These are phyloP conservation scores for Eupeodes corollae DNA, from an alignment of 1,140 invertebrate genomes.

Conservation along the genomic window DNA sequence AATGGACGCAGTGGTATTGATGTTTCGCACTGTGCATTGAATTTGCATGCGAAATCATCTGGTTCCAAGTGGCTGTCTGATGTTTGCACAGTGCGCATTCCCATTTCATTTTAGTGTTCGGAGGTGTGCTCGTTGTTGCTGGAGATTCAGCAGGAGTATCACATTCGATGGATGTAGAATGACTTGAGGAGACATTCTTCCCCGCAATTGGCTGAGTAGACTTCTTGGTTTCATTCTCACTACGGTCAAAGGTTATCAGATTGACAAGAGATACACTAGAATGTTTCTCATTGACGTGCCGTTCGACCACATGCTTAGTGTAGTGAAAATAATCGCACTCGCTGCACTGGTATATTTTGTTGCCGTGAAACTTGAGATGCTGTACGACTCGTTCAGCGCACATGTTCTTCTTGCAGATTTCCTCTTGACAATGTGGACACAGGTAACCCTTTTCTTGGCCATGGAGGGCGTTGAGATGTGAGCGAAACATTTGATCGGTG, in stretches of 20 bases:
- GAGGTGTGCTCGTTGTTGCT: background rate
- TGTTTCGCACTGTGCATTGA: conserved; percentile 24
- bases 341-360: conserved; percentile 55
- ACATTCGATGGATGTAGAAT: background rate
- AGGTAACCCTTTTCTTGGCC: conserved; percentile 46
- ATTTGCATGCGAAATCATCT: conserved; percentile 3
- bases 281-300: conserved; percentile 53
- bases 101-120: conserved; percentile 18
- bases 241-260: conserved; percentile 13
- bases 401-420: conserved; percentile 28
- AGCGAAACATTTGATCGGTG: conserved; percentile 56
- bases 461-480: conserved; percentile 61
- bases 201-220: background rate
- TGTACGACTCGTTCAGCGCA: conserved; percentile 47
- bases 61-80: background rate
- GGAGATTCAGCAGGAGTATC: background rate
- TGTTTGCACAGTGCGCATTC: conserved; percentile 3
- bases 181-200: background rate
- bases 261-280: conserved; percentile 47
- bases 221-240: conserved; percentile 3
- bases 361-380: conserved; percentile 65
- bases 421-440: conserved; percentile 55
- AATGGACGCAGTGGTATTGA: conserved; percentile 58
- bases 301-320: conserved; percentile 49
- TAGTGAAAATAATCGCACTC: conserved; percentile 53